A percentile compares a stretch with the other conserved stretches of the same genome.
Conservation (phyloP, 2,113 vertebrate species). For the Fregetta grallaria region DNA sequence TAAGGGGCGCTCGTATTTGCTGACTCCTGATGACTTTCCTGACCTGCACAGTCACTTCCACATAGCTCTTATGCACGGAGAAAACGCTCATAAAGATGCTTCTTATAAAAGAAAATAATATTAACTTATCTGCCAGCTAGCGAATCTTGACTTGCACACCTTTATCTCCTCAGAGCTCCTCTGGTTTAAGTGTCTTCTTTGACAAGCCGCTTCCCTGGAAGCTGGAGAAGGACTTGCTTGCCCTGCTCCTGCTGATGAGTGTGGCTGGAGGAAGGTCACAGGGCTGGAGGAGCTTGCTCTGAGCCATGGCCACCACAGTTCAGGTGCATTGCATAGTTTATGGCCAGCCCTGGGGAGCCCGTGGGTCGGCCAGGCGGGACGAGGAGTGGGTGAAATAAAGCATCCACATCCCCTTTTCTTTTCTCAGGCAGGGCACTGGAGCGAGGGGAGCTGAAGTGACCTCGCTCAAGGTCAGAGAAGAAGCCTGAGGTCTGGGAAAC, state of each 20-base stretch:
- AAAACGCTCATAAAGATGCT: neutral
- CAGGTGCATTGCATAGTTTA: neutral
- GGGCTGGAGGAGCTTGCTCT: neutral
- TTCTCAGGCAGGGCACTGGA: neutral
- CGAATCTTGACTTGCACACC: neutral
- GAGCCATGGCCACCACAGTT: neutral
- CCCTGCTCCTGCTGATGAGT: neutral
- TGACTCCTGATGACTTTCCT: conserved; percentile 19
- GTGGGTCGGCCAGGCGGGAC: accelerated
- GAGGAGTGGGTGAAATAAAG: neutral
- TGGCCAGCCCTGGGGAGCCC: neutral
- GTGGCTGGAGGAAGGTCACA: neutral
- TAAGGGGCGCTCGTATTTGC: neutral
- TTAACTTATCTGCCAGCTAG: neutral
- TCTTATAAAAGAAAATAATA: conserved; percentile 25
- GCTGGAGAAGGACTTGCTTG: neutral
- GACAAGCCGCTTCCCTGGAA: neutral
- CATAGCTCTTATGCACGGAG: neutral
- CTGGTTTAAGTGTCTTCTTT: neutral
- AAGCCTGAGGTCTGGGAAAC: neutral
- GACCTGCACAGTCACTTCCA: neutral
- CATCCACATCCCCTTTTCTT: neutral
- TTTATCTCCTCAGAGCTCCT: neutral
- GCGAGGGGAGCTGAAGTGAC: neutral
- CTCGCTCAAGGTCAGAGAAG: neutral